Conservation (phyloP, 2,797 vertebrate genomes). For the Dendrocincla fuliginosa region DNA sequence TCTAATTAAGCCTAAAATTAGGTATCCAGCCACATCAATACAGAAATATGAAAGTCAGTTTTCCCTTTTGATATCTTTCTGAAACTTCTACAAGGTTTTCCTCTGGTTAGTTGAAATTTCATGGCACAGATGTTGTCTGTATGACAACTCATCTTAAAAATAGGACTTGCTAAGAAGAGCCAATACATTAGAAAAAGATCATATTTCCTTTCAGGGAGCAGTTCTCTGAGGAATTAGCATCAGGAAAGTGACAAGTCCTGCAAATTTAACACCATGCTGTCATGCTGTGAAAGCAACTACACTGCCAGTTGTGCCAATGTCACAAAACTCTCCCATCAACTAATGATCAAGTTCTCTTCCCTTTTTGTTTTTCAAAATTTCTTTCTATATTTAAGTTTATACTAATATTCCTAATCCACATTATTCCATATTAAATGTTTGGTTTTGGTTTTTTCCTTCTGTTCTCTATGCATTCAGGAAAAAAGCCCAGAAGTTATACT, state of each 20-base stretch:
- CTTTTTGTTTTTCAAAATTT: not conserved
- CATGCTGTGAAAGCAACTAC: not conserved
- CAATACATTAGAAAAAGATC: not conserved
- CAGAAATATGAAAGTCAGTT: not conserved
- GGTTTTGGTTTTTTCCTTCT: not conserved
- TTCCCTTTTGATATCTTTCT: not conserved
- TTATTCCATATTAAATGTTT: not conserved
- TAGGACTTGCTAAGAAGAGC: not conserved
- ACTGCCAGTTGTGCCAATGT: not conserved
- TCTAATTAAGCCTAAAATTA: constrained; percentile 2
- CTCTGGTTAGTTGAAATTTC: not conserved
- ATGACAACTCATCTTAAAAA: not conserved
- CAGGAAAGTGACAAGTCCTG: not conserved
- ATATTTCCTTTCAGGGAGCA: not conserved
- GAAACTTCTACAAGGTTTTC: not conserved
- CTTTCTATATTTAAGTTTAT: not conserved
- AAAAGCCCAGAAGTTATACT: not conserved
- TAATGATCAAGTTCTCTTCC: not conserved
- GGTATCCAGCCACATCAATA: not conserved
- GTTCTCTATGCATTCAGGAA: not conserved
- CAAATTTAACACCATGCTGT: not conserved
- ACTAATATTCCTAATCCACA: not conserved
- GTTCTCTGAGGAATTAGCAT: not conserved
- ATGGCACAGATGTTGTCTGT: not conserved
- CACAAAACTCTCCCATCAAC: not conserved